Percentiles rank a stretch among this genome's conserved stretches.
Conservation (phyloP, 2,888 invertebrate genomes). For the Clivina fossor region DNA sequence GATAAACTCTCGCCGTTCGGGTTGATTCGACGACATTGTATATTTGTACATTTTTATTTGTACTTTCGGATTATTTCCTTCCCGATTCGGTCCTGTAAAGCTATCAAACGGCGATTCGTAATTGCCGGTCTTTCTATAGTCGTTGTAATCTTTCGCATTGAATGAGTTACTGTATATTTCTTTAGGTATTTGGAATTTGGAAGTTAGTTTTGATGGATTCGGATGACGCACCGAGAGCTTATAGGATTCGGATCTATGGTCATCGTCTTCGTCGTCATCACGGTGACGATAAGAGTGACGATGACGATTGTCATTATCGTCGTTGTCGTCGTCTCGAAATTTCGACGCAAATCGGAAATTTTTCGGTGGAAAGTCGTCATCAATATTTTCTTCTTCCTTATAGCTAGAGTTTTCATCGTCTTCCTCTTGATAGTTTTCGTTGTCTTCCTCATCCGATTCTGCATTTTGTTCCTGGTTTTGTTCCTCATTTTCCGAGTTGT, state of each 20-base stretch:
- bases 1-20: conserved; percentile 32
- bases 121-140: conserved; percentile 9
- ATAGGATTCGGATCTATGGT: conserved; percentile 7
- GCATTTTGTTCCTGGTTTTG: not conserved
- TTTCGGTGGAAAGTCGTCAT: no score
- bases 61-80: conserved; percentile 25
- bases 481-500: conserved; percentile 8
- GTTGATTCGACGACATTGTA: conserved; percentile 28
- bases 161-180: not conserved
- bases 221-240: conserved; percentile 5
- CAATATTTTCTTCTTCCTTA: conserved; percentile 37
- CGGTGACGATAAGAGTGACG: conserved; percentile 31
- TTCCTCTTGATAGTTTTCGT: conserved; percentile 28
- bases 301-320: conserved; percentile 37
- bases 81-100: not conserved
- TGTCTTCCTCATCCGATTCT: conserved; percentile 11
- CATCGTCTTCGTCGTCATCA: conserved; percentile 32
- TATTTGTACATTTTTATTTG: conserved; percentile 35
- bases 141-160: not conserved
- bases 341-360: no score
- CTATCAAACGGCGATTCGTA: not conserved
- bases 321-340: conserved; percentile 30
- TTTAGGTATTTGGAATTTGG: conserved; percentile 7
- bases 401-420: conserved; percentile 33
- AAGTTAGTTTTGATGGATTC: not conserved